Percentiles rank a stretch among this genome's conserved stretches.
These are phyloP conservation scores for Leucoraja ocellata DNA, from an alignment of 2,797 vertebrate genomes.

Conservation along the genomic window DNA sequence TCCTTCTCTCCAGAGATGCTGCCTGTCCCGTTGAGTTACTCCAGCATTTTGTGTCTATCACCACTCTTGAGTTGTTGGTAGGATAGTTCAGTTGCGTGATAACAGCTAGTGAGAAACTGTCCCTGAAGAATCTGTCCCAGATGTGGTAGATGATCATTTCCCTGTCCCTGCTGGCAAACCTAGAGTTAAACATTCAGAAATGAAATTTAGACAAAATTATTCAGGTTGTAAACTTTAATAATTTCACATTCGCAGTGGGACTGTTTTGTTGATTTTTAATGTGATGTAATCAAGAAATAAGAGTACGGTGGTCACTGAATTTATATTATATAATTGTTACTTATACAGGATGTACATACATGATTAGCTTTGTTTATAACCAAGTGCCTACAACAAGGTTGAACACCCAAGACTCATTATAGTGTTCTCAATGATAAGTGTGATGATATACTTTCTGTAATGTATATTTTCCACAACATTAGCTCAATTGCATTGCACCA, in stretches of 20 bases:
- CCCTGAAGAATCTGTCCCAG: too few relatives aligned
- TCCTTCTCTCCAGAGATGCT: too few relatives aligned
- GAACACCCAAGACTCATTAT: background rate
- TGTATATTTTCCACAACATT: conserved; percentile 26
- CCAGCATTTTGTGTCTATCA: too few relatives aligned
- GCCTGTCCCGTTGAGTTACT: too few relatives aligned
- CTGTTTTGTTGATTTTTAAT: background rate
- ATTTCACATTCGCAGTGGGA: background rate
- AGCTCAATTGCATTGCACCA: background rate
- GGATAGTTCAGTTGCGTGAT: too few relatives aligned
- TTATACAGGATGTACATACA: background rate
- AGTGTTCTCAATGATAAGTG: background rate
- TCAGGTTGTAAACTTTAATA: background rate
- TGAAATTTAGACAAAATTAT: background rate
- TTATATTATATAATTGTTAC: background rate
- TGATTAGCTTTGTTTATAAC: background rate
- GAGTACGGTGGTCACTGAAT: background rate
- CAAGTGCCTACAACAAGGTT: conserved; percentile 5
- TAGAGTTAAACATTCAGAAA: background rate
- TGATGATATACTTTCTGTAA: background rate
- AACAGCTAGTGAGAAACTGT: too few relatives aligned
- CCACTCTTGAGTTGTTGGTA: too few relatives aligned
- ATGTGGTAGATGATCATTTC: background rate
- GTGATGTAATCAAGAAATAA: conserved; percentile 5
- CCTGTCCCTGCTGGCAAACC: background rate